Evolutionary conservation across 2,888 invertebrate species (phyloP), one percentile per base, ranked within the genome.

Genomic region (Endotricha flammealis): DNA sequence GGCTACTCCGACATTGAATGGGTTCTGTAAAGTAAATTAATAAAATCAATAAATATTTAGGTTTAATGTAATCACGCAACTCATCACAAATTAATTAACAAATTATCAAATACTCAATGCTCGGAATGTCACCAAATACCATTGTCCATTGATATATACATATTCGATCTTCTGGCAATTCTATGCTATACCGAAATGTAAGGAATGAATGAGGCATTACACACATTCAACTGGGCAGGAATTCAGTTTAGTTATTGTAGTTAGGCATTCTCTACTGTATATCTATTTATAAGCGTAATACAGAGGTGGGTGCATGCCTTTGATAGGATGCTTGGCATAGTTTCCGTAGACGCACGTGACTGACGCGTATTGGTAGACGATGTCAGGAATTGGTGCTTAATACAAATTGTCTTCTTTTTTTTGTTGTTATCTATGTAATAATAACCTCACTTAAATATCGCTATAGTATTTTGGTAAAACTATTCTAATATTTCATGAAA

Each of bases 281-380:
- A 61, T 53, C 57, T 67, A 65, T 67, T n/a, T 66, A 64, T 66
- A 60, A 69, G 62, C 65, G 58, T 67, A 60, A 64, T 67, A 57
- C 50, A 62, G 59, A 67, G 73, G 67, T 71, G 69, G 68, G 69
- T 71, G 75, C 73, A 80, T 80, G 71, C 81, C 80, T 80, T 74
- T 80, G 81, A 79, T 80, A 73, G 77, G 69, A 77, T 80, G 69
- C 75, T 50, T 56, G 42, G 68, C 73, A 82, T 82, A 75, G 74
- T 72, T 79, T 52, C 57, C 41, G 22, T 44, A 52, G 64, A 62
- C 67, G 71, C 70, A 64, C 68, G 66, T 59, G 63, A 49, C 54
- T 58, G 52, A 20, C 12, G 22, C 14, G 43, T 52, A 45, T 51
- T 48, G 46, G 46, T 44, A 48, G 36, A 48, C 40, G 43, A 36